A percentile compares a stretch with the other conserved stretches of the same genome.
Evolutionary conservation across 30 jellyfish, hydroid and myxozoan species (phyloP).

Genomic region (Catostylus mosaicus): DNA sequence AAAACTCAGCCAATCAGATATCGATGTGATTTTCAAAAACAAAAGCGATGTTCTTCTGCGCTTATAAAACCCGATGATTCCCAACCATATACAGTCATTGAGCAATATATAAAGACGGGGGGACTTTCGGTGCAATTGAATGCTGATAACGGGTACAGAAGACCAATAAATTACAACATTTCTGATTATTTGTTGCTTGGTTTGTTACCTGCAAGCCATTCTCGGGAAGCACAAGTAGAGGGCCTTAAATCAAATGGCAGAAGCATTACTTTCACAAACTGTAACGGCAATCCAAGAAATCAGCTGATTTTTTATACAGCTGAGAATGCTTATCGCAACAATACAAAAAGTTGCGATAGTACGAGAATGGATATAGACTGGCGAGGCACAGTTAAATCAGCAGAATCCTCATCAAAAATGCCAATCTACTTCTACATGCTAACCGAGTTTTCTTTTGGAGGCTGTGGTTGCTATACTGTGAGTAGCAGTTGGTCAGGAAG

Average conservation of each 20-base stretch:
- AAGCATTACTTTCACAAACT: not conserved
- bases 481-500: constrained; percentile 28
- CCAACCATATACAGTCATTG: constrained; percentile 60
- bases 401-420: constrained; percentile 15
- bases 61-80: constrained; percentile 45
- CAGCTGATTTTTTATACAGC: constrained; percentile 27
- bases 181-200: constrained; percentile 48
- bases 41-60: constrained; percentile 52
- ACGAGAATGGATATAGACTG: constrained; percentile 11
- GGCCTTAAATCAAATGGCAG: constrained; percentile 22
- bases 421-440: constrained; percentile 34
- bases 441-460: constrained; percentile 58
- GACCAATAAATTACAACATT: constrained; percentile 25
- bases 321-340: not conserved
- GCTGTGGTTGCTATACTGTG: constrained; percentile 51
- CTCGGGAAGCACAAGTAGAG: not conserved
- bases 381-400: constrained; percentile 47
- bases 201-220: constrained; percentile 11
- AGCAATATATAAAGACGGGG: constrained; percentile 28
- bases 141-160: constrained; percentile 10
- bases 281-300: constrained; percentile 7
- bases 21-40: constrained; percentile 14
- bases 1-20: constrained; percentile 34
- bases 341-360: no score
- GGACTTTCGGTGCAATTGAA: constrained; percentile 46